Evolutionary conservation across 2,113 vertebrate genomes (phyloP).

Genomic region (Pardalotus punctatus): DNA sequence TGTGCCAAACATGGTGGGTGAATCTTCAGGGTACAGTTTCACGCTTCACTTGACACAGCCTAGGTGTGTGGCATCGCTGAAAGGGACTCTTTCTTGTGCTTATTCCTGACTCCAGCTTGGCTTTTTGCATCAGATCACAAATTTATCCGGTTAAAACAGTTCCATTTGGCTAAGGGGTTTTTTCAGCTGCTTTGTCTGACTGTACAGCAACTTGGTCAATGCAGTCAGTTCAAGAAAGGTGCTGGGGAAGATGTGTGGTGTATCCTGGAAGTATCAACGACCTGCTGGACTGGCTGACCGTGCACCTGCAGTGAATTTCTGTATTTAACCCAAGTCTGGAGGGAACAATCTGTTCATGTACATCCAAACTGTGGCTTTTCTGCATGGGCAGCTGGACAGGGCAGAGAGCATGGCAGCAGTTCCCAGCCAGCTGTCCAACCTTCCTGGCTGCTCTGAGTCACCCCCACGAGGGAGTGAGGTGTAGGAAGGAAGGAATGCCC

Average conservation of each 20-base stretch:
- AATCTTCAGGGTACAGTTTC: not conserved
- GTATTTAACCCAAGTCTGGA: not conserved
- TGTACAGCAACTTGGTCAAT: not conserved
- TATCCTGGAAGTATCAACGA: not conserved
- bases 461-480: not conserved
- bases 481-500: not conserved
- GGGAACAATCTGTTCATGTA: not conserved
- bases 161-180: not conserved
- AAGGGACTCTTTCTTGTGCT: not conserved
- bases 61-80: not conserved
- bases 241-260: fast-evolving
- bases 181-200: not conserved
- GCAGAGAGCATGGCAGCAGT: not conserved
- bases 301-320: not conserved
- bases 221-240: not conserved
- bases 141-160: not conserved
- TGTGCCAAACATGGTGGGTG: not conserved
- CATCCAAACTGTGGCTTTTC: not conserved
- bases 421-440: not conserved
- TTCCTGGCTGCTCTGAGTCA: not conserved
- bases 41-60: not conserved
- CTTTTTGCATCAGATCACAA: not conserved
- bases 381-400: not conserved
- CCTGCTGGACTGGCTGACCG: not conserved
- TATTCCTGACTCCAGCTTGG: not conserved